Evolutionary conservation across 2,888 invertebrate species (phyloP), one percentile per base, ranked within the genome.

Genomic region (Acrobeloides nanus): DNA sequence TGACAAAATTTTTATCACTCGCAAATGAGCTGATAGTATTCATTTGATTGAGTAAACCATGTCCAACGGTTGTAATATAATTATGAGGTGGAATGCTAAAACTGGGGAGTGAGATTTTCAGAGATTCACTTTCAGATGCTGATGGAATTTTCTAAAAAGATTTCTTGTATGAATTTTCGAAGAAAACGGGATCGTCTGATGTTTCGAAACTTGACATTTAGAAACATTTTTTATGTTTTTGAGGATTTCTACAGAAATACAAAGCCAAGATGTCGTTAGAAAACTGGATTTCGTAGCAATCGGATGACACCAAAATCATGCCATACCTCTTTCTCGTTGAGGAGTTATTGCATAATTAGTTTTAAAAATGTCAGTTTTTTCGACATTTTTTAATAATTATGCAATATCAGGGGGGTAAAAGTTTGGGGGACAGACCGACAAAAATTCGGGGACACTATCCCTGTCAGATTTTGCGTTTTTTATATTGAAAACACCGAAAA

Each of bases 61-160:
- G 60, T 4, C 60, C 60, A 12, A 64, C 61, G 23, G 48, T 41
- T 6, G 64, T 55, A 26, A 64, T 57, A 46, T 60, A 60, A 39
- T 57, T 60, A 38, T 60, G 60, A 4, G 60, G 61, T 2, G 60
- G 24, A 17, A 45, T 51, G 42, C 55, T 55, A 33, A 60, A 60
- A 18, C 49, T 53, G 4, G 60, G 60, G 6, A 60, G 48, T 2
- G 58, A 42, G 6, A 29, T 33, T 38, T 48, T 59, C 27, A 58
- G 21, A 17, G 38, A 32, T 12, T 53, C 55, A 17, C 20, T 35
- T 7, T 55, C 20, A 10, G 38, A 18, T 7, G 38, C 24, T 15
- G 20, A 21, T 12, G 38, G 40, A 12, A 35, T 35, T 17, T 31
- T 32, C 32, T 54, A 38, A 55, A 25, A 6, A 38, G 7, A 46